phyloP scores from a whole-genome alignment of 2,797 vertebrate species.

The Pterois miles region DNA sequence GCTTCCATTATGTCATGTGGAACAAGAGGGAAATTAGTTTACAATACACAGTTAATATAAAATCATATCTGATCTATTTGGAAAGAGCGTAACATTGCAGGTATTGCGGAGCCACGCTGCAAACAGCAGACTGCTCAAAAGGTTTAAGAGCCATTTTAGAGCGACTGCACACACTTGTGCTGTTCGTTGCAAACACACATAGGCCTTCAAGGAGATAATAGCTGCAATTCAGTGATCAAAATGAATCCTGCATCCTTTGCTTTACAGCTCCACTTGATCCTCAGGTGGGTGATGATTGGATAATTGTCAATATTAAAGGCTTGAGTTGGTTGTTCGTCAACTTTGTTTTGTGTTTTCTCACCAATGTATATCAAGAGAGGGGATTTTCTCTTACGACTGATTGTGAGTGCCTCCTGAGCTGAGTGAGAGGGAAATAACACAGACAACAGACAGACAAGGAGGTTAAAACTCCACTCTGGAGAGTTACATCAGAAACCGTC shows the following conservation, averaged over 20 bases:
- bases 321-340: not conserved
- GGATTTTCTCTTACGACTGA: not conserved
- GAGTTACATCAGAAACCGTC: constrained; percentile 4
- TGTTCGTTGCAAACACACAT: not conserved
- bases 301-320: constrained; percentile 1
- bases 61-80: not conserved
- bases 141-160: not conserved
- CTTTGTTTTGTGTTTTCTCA: not conserved
- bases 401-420: not conserved
- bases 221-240: not conserved
- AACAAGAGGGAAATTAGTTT: not conserved
- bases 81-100: not conserved
- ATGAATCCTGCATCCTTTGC: not conserved
- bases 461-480: not conserved
- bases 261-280: constrained; percentile 8
- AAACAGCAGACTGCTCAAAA: not conserved
- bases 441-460: not conserved
- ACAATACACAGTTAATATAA: not conserved
- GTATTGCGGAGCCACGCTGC: not conserved
- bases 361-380: not conserved
- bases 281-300: not conserved
- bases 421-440: not conserved
- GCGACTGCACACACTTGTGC: constrained; percentile 1
- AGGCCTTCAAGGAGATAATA: not conserved
- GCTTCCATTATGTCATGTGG: not conserved